Evolutionary conservation across 2,113 vertebrate species (phyloP), one percentile per base, ranked within the genome.

Genomic region (Meles meles): DNA sequence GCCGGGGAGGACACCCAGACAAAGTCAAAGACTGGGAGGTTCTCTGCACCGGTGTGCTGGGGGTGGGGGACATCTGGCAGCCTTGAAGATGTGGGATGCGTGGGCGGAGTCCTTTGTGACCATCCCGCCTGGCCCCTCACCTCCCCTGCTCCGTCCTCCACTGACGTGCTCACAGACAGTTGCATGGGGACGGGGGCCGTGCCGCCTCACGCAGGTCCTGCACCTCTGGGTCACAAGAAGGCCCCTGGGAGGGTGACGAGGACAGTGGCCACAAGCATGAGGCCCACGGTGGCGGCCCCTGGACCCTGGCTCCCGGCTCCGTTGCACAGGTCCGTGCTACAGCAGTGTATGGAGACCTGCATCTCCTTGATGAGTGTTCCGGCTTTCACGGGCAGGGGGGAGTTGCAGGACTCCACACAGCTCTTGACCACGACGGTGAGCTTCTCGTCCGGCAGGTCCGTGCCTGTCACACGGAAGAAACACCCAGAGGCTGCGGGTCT

Each of bases 371-470:
- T 0, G 1, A 2, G 5, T 4, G 34, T 18, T 21, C 34, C 5
- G 34, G 34, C 7, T n/a, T 69, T 18, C 34, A 20, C 4, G 34
- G 67, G 67, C 0, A 1, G 0, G 34, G 12, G 34, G 17, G 0
- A 10, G 17, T n/a, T 8, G 34, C 67, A 69, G 34, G 67, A 69
- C 27, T 10, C 1, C 18, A 4, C 34, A 10, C 67, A 69, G 67
- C 2, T 37, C 67, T 69, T 69, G 34, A 0, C 7, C 18, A 1
- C 67, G 2, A 2, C 2, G 34, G 0, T 2, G 17, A 3, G 2
- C 18, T n/a, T 37, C 34, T 2, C 0, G 0, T 10, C 8, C 7
- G 0, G 0, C 34, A 69, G 7, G 3, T 37, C 18, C 34, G 37
- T 2, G 8, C n/a, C 67, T 37, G 67, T 69, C 8, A 4, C 71